Evolutionary conservation across 2,888 invertebrate species (phyloP).

Genomic region (Meghimatium bilineatum): DNA sequence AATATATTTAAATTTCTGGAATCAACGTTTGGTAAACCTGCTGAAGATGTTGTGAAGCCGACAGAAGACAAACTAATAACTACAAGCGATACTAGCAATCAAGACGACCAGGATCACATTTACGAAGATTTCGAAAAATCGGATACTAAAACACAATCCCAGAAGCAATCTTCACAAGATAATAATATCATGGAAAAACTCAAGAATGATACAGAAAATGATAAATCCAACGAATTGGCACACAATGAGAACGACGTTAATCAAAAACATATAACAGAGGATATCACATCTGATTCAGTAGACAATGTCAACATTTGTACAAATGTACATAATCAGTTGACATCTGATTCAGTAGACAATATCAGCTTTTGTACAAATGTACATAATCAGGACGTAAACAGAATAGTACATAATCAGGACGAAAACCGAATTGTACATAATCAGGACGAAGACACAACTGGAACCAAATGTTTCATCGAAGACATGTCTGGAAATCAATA

Average conservation of each 20-base stretch:
- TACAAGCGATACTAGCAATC: not conserved
- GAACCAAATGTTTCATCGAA: too few species aligned
- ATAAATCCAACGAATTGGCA: not conserved
- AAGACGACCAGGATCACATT: slow-evolving; percentile 16
- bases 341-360: too few species aligned
- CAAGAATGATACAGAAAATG: not conserved
- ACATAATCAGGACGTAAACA: too few species aligned
- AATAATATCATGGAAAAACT: not conserved
- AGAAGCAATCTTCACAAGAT: not conserved
- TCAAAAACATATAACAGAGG: not conserved
- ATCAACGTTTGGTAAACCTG: not conserved
- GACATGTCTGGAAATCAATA: not conserved
- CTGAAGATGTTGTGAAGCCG: not conserved
- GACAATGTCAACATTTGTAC: too few species aligned
- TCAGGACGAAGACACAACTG: too few species aligned
- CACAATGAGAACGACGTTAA: not conserved
- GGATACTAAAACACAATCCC: not conserved
- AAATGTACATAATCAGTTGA: too few species aligned
- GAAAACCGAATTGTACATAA: too few species aligned
- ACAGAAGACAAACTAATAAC: not conserved
- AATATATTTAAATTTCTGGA: not conserved
- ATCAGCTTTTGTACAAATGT: too few species aligned
- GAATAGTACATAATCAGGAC: too few species aligned
- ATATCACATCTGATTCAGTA: not conserved
- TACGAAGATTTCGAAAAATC: slow-evolving; percentile 4